Conservation (phyloP, 2,888 invertebrate genomes). For the Sepiola atlantica region DNA sequence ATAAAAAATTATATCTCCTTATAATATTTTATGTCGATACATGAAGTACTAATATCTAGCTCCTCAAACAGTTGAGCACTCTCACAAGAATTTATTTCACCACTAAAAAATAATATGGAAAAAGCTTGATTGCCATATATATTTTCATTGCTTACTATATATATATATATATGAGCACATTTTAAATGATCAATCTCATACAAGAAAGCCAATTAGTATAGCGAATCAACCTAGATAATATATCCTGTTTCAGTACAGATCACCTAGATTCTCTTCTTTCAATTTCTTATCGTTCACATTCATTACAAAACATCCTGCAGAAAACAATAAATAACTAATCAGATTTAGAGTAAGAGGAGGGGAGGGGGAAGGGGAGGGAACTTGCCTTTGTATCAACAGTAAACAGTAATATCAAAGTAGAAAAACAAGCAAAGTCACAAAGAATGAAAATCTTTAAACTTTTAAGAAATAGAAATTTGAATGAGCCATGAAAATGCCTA, state of each 20-base stretch:
- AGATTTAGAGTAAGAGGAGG: background rate
- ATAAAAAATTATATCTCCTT: too few species aligned
- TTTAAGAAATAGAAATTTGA: background rate
- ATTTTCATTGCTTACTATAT: too few species aligned
- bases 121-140: too few species aligned
- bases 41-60: too few species aligned
- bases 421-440: background rate
- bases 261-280: background rate
- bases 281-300: background rate
- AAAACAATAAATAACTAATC: background rate
- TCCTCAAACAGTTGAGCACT: too few species aligned
- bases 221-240: background rate
- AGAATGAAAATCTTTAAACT: background rate
- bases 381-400: background rate
- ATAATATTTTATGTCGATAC: too few species aligned
- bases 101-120: too few species aligned
- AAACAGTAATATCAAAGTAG: background rate
- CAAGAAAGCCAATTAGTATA: background rate
- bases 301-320: background rate
- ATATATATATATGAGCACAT: too few species aligned
- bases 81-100: too few species aligned
- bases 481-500: background rate
- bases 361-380: background rate
- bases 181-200: background rate
- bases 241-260: background rate